Conservation (phyloP, 1,140 invertebrate genomes). For the Himalopsyche phryganea region DNA sequence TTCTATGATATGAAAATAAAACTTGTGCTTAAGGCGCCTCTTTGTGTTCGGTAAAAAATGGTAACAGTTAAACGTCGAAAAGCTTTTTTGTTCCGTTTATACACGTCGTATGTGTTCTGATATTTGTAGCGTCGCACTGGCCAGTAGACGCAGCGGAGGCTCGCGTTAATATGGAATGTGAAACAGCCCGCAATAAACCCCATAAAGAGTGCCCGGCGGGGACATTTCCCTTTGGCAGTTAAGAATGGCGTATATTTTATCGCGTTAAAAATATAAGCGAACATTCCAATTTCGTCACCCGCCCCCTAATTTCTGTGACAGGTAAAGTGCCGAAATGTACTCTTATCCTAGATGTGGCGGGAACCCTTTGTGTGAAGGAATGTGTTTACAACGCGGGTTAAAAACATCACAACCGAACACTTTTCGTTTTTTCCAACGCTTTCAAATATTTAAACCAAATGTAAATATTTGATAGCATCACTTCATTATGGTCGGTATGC, state of each 20-base stretch:
- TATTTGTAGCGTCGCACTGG: background rate
- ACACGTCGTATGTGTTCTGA: background rate
- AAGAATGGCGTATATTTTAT: conserved; percentile 1
- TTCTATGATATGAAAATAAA: background rate
- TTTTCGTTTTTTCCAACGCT: too few relatives aligned
- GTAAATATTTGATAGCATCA: too few relatives aligned
- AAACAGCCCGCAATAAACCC: conserved; percentile 2
- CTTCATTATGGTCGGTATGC: too few relatives aligned
- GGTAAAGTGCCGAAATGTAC: too few relatives aligned
- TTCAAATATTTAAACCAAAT: too few relatives aligned
- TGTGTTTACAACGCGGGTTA: too few relatives aligned
- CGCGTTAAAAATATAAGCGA: background rate
- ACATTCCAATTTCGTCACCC: background rate
- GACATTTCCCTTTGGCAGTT: background rate
- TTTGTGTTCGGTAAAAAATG: too few relatives aligned
- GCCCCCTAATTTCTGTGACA: too few relatives aligned
- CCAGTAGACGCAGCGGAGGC: background rate
- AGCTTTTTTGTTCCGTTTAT: background rate
- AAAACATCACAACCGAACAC: too few relatives aligned
- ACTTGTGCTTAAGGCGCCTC: too few relatives aligned
- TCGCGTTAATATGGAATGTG: conserved; percentile 2
- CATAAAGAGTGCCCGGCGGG: background rate
- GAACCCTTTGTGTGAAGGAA: too few relatives aligned
- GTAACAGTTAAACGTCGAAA: background rate
- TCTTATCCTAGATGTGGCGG: too few relatives aligned